Base-by-base conservation (phyloP, 1,140 invertebrate genomes). In the Halesus radiatus region DNA sequence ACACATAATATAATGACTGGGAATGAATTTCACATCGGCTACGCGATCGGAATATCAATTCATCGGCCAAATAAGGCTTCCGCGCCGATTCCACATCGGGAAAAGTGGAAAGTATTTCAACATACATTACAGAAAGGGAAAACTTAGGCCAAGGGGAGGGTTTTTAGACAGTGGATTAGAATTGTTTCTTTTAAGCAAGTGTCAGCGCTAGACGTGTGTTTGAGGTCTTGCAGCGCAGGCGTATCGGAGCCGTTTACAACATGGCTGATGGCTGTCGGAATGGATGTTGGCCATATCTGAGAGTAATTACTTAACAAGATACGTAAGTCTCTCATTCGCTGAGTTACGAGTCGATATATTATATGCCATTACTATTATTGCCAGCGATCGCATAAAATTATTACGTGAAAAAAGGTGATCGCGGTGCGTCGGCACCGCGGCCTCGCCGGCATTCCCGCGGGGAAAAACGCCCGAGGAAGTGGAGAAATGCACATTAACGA, bases 231-330 rank as follows among this genome's bases (percentile, higher is more conserved):
- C 8, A 10, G 37, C 20, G 18, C 20, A 13, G 20, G 56, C 16
- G 23, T 29, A n/a, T 15, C 62, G 32, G 29, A 26, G 26, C 62
- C 62, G 32, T 66, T 32, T 66, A 10, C 8, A 32, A 32, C 37
- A 45, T 45, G 37, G 37, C 29, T 60, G 56, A 66, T 66, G 62
- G 62, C 62, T 29, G 62, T 66, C 29, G 62, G 22, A 66, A 66
- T 66, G 56, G 56, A 23, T 60, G 62, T 66, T 66, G 62, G 7
- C 62, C 62, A 66, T 66, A 66, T 66, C 62, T 37, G 22, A 26
- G 29, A 66, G 62, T 66, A 66, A 66, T 66, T 66, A 66, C 62
- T 66, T 66, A 66, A 66, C 62, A 37, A 66, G 29, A 32, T 66
- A 66, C 26, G 29, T 66, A 29, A 66, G 29, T 32, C 22, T 26